These are phyloP conservation scores for Meloe dianella DNA, from an alignment of 2,888 invertebrate species.

Conservation along the genomic window DNA sequence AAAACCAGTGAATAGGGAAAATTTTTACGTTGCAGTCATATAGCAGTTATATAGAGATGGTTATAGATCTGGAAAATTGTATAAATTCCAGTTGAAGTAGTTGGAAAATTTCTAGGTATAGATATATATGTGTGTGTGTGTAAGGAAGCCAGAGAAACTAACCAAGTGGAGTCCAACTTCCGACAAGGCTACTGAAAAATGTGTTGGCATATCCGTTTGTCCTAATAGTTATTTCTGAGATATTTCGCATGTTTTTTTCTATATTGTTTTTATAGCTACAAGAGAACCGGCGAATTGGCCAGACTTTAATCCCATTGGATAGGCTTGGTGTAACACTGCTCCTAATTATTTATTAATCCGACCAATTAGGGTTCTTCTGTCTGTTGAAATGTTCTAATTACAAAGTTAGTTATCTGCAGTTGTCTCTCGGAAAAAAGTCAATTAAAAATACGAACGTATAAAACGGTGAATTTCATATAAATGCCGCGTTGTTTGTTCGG, in stretches of 20 bases:
- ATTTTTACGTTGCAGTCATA: not conserved
- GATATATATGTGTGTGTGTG: not conserved
- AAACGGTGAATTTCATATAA: not conserved
- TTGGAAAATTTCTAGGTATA: not conserved
- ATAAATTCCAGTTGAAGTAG: constrained; percentile 27
- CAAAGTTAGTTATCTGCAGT: not conserved
- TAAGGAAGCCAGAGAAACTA: constrained; percentile 22
- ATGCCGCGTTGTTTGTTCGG: no score
- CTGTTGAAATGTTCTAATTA: not conserved
- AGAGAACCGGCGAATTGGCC: not conserved
- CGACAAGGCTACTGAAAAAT: constrained; percentile 28
- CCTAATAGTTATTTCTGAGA: not conserved
- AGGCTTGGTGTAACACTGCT: not conserved
- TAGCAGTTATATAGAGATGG: not conserved
- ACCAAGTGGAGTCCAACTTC: constrained; percentile 16
- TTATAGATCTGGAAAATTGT: constrained; percentile 26
- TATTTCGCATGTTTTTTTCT: not conserved
- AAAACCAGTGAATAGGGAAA: not conserved
- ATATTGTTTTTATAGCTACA: not conserved
- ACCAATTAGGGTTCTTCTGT: not conserved
- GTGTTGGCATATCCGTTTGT: not conserved
- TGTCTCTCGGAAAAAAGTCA: not conserved
- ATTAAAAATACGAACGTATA: not conserved
- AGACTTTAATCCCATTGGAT: not conserved
- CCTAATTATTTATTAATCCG: not conserved